Base-by-base conservation (phyloP, 2,888 invertebrate species). In the Xiphydria camelus region DNA sequence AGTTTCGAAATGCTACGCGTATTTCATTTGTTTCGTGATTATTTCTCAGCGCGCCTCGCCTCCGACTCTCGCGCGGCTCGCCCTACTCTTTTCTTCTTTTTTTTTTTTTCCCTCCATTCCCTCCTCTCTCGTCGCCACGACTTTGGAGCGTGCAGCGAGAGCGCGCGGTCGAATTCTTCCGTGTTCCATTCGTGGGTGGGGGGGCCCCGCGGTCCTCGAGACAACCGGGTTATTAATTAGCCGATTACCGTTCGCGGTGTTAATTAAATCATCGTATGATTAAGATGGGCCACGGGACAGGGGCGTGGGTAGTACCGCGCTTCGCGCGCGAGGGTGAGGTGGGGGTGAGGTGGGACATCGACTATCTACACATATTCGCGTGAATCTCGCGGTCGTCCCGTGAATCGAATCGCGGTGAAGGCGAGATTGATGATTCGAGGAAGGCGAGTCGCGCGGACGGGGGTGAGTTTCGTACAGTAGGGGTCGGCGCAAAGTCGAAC, bases 1-100 rank as follows among this genome's bases (percentile, higher is more conserved):
- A 59, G 59, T 60, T 51, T 51, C 41, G 12, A 44, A 53, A 55
- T 47, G 31, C 17, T 43, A 51, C 42, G 22, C 39, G 37, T 53
- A 44, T 49, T 49, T 51, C 51, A 40, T 51, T 31, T 39, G 45
- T 49, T 49, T 49, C 42, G 47, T 36, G 38, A 44, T 51, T 51
- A 51, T 53, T 49, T 49, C 43, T 49, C 41, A 29, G 15, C 14
- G 29, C 29, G 19, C 17, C 40, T 36, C 3, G 22, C 10, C 15
- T 15, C 7, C 15, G 14, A 23, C 17, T 17, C 14, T 23, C 25
- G 6, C 10, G 14, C 10, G 5, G 12, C 25, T 38, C 41, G 45
- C 50, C 55, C 49, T 44, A 41, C 38, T 23, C 25, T 10, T 36
- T 43, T 14, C 26, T 21, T 14, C 29, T 23, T 29, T 31, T 23